phyloP scores from a whole-genome alignment of 2,888 invertebrate species.

The Hypercompe scribonia region DNA sequence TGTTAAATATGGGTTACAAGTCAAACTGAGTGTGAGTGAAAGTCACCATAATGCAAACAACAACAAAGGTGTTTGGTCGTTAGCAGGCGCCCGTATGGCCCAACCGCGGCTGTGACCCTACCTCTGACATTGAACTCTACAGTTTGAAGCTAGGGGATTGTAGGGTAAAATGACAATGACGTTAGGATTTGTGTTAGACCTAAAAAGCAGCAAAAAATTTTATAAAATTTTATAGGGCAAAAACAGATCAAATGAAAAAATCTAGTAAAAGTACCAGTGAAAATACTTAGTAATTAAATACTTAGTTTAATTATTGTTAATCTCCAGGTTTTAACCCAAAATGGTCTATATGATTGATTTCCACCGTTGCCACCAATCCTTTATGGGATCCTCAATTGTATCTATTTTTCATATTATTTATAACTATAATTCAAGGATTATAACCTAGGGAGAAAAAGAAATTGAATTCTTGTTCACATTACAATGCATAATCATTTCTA shows the following conservation, averaged over 20 bases:
- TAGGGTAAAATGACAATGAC: slow-evolving; percentile 36
- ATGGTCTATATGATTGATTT: too few relatives aligned
- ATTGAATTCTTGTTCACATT: background rate
- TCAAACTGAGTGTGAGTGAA: slow-evolving; percentile 32
- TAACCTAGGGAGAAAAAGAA: too few relatives aligned
- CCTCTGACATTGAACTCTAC: slow-evolving; percentile 82
- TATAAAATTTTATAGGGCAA: background rate
- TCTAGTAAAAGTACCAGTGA: background rate
- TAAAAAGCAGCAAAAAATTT: background rate
- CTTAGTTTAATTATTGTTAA: too few relatives aligned
- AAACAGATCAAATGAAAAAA: background rate
- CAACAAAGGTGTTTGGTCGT: slow-evolving; percentile 32
- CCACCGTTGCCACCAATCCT: too few relatives aligned
- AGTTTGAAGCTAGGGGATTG: slow-evolving; percentile 49
- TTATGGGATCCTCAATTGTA: too few relatives aligned
- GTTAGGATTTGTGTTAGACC: background rate
- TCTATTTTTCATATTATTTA: background rate
- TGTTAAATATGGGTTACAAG: background rate
- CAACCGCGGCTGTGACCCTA: slow-evolving; percentile 68
- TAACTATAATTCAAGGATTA: background rate
- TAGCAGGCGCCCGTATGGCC: slow-evolving; percentile 67
- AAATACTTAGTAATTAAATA: too few relatives aligned
- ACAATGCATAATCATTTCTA: background rate
- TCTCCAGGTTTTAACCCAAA: background rate
- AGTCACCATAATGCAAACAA: slow-evolving; percentile 34